Percentiles rank a stretch among this genome's conserved stretches.
Conservation (phyloP, 2,797 vertebrate genomes). For the Capromys pilorides region DNA sequence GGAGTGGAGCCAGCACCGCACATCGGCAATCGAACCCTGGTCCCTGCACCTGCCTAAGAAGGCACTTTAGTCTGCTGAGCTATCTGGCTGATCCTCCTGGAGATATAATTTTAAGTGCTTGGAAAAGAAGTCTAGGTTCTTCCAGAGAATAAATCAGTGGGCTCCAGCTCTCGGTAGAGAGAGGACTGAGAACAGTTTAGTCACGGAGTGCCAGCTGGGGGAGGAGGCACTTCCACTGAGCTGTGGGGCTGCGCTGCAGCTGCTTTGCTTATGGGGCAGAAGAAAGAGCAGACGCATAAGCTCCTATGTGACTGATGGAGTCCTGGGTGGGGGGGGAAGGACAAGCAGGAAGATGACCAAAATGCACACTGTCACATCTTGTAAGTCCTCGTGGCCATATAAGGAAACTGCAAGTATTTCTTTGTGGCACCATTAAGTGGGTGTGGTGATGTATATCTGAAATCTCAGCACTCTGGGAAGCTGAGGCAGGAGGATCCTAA, state of each 20-base stretch:
- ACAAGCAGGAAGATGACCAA: neutral
- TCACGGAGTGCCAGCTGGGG: neutral
- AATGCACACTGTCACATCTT: neutral
- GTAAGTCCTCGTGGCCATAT: neutral
- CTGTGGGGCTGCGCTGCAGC: neutral
- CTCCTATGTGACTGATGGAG: no score
- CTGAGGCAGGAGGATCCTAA: neutral
- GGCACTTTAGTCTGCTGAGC: no score
- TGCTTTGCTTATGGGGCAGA: neutral
- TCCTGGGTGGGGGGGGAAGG: neutral
- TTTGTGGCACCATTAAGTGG: neutral
- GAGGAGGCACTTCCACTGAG: neutral
- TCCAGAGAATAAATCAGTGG: neutral
- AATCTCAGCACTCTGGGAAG: neutral
- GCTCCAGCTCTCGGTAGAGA: neutral
- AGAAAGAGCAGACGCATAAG: neutral
- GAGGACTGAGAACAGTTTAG: neutral
- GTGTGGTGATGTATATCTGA: neutral
- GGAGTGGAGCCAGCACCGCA: no score
- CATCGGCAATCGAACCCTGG: no score
- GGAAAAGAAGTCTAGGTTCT: slow-evolving; percentile 33
- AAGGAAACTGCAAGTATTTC: neutral
- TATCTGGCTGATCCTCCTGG: neutral
- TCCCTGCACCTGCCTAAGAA: no score
- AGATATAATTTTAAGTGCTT: neutral